These are phyloP conservation scores for Nomada fabriciana DNA, from an alignment of 2,888 invertebrate species.

Conservation along the genomic window DNA sequence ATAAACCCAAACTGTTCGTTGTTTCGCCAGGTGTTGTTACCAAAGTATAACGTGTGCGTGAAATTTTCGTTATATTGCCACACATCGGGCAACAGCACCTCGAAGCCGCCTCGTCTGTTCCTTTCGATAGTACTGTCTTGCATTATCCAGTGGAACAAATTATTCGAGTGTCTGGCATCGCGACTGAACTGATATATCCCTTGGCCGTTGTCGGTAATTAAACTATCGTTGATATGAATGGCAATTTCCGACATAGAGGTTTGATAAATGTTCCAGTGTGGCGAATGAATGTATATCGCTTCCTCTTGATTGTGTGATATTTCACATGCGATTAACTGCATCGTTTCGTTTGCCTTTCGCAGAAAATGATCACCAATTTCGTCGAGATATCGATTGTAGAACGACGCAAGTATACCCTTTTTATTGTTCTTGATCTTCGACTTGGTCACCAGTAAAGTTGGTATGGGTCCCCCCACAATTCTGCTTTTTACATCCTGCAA, in stretches of 20 bases:
- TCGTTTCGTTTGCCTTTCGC: conserved; percentile 94
- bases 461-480: conserved; percentile 92
- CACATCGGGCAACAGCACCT: conserved; percentile 95
- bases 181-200: conserved; percentile 96
- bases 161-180: conserved; percentile 97
- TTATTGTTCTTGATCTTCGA: conserved; percentile 92
- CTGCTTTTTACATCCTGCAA: conserved; percentile 88
- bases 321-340: conserved; percentile 92
- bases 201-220: conserved; percentile 94
- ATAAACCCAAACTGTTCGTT: conserved; percentile 94
- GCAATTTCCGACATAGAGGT: conserved; percentile 96
- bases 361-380: conserved; percentile 94
- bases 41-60: conserved; percentile 95
- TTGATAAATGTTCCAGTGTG: conserved; percentile 93
- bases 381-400: conserved; percentile 95
- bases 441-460: conserved; percentile 89
- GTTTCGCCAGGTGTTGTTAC: conserved; percentile 94
- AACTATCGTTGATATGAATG: conserved; percentile 93
- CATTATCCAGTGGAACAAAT: conserved; percentile 97
- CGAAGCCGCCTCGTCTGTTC: conserved; percentile 94
- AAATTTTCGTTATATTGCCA: conserved; percentile 98
- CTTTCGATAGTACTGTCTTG: conserved; percentile 94
- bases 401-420: conserved; percentile 92
- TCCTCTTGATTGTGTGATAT: conserved; percentile 92
- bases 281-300: conserved; percentile 93